Percentiles rank a stretch among this genome's conserved stretches.
Evolutionary conservation across 2,888 invertebrate genomes (phyloP).

Genomic region (Amphipyra tragopoginis): DNA sequence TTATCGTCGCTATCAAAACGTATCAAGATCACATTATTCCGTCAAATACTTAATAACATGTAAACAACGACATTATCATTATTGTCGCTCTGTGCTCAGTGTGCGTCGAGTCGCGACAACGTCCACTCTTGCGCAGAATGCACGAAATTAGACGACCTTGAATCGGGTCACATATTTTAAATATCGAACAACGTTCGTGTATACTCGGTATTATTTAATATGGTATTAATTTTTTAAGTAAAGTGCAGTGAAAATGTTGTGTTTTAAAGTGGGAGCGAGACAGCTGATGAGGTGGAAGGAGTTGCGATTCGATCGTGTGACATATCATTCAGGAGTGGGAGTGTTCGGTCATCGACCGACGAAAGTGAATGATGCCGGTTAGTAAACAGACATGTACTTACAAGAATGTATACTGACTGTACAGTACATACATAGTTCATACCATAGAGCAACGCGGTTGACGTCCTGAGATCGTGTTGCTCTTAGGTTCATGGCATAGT

Average conservation of each 20-base stretch:
- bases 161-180: conserved; percentile 40
- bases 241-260: conserved; percentile 72
- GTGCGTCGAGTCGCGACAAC: conserved; percentile 55
- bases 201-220: conserved; percentile 34
- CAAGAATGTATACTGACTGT: not conserved
- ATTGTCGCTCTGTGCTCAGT: conserved; percentile 67
- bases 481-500: too few species aligned
- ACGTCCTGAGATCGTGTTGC: too few species aligned
- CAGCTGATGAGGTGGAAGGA: conserved; percentile 73
- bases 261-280: conserved; percentile 75
- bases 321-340: conserved; percentile 89
- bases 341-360: conserved; percentile 91
- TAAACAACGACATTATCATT: conserved; percentile 53
- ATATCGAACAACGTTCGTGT: conserved; percentile 19
- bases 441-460: too few species aligned
- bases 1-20: conserved; percentile 36
- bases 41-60: conserved; percentile 55
- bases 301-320: conserved; percentile 63
- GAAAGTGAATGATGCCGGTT: conserved; percentile 77
- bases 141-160: conserved; percentile 71
- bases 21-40: conserved; percentile 56
- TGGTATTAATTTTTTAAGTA: conserved; percentile 54
- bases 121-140: conserved; percentile 76
- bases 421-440: not conserved
- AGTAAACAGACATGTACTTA: conserved; percentile 49